Percentiles rank a stretch among this genome's conserved stretches.
Conservation (phyloP, 2,113 vertebrate species). For the Kryptolebias marmoratus region DNA sequence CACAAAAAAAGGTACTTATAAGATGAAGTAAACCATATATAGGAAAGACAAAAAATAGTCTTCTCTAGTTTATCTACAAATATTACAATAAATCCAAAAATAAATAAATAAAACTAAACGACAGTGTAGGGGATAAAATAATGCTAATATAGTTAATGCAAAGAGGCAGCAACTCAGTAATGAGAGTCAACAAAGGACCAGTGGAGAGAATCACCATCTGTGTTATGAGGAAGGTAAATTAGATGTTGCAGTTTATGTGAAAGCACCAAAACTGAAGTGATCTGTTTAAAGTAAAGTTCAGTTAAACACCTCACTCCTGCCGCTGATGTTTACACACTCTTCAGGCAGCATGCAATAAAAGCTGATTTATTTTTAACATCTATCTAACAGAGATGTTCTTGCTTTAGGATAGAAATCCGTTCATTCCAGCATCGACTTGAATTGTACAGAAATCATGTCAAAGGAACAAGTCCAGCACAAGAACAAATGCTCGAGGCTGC, state of each 20-base stretch:
- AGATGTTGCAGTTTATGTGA: background rate
- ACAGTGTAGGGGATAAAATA: background rate
- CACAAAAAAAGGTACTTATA: background rate
- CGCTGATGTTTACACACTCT: slow-evolving; percentile 23
- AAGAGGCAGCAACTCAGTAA: slow-evolving; percentile 7
- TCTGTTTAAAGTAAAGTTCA: slow-evolving; percentile 11
- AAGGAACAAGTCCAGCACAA: background rate
- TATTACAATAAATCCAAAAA: background rate
- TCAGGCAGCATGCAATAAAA: slow-evolving; percentile 4
- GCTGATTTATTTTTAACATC: slow-evolving; percentile 18
- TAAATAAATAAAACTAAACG: background rate
- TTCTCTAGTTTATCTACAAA: background rate
- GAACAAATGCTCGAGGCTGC: slow-evolving; percentile 7
- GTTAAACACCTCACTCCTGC: slow-evolving; percentile 2
- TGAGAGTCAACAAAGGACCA: background rate
- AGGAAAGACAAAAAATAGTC: background rate
- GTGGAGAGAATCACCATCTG: slow-evolving; percentile 2
- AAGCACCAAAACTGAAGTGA: slow-evolving; percentile 13
- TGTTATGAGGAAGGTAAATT: slow-evolving; percentile 5
- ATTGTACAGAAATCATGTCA: background rate
- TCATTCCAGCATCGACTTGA: slow-evolving; percentile 11
- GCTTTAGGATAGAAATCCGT: slow-evolving; percentile 16
- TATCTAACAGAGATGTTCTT: background rate
- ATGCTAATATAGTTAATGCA: background rate
- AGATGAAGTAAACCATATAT: background rate